These are phyloP conservation scores for Neuroscelio doddi DNA, from an alignment of 2,888 invertebrate species.

Conservation along the genomic window DNA sequence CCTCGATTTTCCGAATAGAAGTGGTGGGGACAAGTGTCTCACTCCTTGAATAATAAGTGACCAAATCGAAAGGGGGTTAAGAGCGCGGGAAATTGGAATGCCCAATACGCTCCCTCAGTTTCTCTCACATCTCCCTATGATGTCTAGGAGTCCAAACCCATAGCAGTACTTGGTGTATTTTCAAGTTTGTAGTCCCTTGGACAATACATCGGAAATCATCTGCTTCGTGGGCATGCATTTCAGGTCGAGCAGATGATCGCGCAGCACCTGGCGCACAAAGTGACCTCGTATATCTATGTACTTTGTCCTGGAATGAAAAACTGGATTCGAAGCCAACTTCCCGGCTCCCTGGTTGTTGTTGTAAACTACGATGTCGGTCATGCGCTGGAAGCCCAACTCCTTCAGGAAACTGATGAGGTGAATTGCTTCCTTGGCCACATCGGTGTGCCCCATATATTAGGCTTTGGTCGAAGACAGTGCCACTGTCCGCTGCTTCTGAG, in stretches of 20 bases:
- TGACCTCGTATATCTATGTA: constrained; percentile 15
- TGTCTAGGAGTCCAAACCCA: too few relatives aligned
- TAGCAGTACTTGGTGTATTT: constrained; percentile 9
- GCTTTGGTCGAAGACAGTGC: constrained; percentile 3
- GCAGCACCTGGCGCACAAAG: constrained; percentile 10
- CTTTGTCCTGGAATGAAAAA: constrained; percentile 10
- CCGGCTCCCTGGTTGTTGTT: constrained; percentile 15
- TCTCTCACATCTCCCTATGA: too few relatives aligned
- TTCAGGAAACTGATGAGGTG: constrained; percentile 1
- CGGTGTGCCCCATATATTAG: constrained; percentile 4
- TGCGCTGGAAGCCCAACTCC: background rate
- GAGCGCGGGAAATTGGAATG: background rate
- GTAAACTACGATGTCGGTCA: background rate
- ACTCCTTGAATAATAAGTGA: too few relatives aligned
- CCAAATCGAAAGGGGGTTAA: too few relatives aligned
- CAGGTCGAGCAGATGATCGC: background rate
- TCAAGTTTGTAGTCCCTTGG: constrained; percentile 4
- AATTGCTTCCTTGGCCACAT: constrained; percentile 15
- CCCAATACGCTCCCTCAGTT: constrained; percentile 16
- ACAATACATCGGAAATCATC: constrained; percentile 18
- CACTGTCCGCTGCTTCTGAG: constrained; percentile 12
- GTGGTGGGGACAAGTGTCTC: too few relatives aligned
- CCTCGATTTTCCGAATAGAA: too few relatives aligned
- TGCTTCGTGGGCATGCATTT: constrained; percentile 6
- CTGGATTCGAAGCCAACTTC: constrained; percentile 5